phyloP scores from a whole-genome alignment of 2,113 vertebrate genomes.

The Felis chaus region DNA sequence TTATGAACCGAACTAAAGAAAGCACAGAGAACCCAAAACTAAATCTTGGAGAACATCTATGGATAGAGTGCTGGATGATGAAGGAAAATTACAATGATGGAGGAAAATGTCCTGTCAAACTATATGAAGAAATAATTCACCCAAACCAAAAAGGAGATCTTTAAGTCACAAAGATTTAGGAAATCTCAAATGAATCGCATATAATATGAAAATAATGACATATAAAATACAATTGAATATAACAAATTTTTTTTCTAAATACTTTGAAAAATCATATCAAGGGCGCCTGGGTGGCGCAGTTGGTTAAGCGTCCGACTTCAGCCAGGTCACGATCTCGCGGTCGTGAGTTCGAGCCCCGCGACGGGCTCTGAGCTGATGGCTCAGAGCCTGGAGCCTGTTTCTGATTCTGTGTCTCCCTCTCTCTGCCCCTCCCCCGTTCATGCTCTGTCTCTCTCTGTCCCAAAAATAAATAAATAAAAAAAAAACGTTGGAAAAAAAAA shows the following conservation, averaged over 20 bases:
- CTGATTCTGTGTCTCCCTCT: no score
- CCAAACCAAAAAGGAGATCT: background rate
- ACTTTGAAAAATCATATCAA: background rate
- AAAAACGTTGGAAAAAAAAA: no score
- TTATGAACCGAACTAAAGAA: background rate
- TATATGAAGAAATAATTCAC: background rate
- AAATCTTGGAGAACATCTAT: background rate
- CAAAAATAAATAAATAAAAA: no score
- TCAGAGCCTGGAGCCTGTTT: no score
- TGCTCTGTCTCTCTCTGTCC: no score
- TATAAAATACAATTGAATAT: background rate
- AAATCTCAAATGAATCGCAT: background rate
- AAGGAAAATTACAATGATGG: background rate
- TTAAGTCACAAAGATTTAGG: background rate
- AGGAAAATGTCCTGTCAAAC: background rate
- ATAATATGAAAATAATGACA: background rate
- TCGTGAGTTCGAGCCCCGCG: no score
- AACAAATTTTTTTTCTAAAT: background rate
- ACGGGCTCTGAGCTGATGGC: no score
- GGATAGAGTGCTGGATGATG: background rate
- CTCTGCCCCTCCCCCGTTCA: no score
- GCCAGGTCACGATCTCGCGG: no score
- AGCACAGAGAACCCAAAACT: background rate
- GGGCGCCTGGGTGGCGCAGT: no score
- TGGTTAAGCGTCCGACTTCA: no score